These are phyloP conservation scores for Diplogasteroides magnus DNA, from an alignment of 1,140 invertebrate species.

Conservation along the genomic window DNA sequence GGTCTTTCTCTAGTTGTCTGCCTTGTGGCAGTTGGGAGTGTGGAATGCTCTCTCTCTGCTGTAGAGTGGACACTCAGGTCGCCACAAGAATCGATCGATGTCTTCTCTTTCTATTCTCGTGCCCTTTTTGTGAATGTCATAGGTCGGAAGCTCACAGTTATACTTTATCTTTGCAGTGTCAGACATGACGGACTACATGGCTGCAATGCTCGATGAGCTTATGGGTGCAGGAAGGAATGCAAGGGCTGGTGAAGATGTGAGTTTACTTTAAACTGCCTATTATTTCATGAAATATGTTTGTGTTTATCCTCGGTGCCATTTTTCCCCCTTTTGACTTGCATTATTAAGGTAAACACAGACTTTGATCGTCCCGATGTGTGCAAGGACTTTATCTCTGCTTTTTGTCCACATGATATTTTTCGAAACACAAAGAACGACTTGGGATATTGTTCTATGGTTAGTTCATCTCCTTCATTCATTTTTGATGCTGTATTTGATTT, in stretches of 20 bases:
- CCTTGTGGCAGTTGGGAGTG: too few species aligned
- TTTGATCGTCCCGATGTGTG: slow-evolving; percentile 28
- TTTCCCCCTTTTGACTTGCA: too few species aligned
- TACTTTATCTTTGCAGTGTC: background rate
- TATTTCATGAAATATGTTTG: too few species aligned
- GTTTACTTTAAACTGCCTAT: background rate
- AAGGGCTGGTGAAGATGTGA: slow-evolving; percentile 15
- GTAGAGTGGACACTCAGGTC: too few species aligned
- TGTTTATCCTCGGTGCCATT: too few species aligned
- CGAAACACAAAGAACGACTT: slow-evolving; percentile 29
- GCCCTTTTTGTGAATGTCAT: too few species aligned
- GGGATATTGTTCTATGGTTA: slow-evolving; percentile 22
- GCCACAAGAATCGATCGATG: too few species aligned
- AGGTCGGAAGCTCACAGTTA: too few species aligned
- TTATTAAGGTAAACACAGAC: slow-evolving; percentile 14
- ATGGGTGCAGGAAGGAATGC: slow-evolving; percentile 28
- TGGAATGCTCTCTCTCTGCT: too few species aligned
- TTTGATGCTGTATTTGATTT: background rate
- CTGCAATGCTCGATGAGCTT: slow-evolving; percentile 31
- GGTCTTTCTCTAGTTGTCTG: too few species aligned
- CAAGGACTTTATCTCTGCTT: slow-evolving; percentile 22
- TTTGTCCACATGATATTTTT: slow-evolving; percentile 25
- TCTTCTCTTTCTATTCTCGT: too few species aligned
- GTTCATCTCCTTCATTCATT: background rate
- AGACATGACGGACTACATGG: slow-evolving; percentile 29